phyloP scores from a whole-genome alignment of 2,113 vertebrate species.

The Archocentrus centrarchus region DNA sequence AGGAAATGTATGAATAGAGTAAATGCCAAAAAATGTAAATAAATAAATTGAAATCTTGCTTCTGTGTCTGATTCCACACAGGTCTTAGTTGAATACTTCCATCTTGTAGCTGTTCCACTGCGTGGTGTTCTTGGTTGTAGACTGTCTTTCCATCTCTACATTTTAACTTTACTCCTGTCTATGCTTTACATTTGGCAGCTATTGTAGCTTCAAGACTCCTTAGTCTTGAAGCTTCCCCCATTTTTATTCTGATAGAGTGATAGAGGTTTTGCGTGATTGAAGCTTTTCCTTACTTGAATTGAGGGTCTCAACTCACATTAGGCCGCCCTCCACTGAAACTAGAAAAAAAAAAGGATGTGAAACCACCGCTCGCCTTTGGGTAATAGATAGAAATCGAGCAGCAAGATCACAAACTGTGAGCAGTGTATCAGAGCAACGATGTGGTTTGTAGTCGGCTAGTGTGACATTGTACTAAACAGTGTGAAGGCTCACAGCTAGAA shows the following conservation, averaged over 20 bases:
- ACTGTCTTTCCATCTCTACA: background rate
- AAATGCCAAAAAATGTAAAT: constrained; percentile 9
- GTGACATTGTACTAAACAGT: constrained; percentile 23
- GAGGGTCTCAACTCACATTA: constrained; percentile 4
- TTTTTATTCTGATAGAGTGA: background rate
- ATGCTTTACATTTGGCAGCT: background rate
- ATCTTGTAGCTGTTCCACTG: background rate
- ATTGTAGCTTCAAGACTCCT: background rate
- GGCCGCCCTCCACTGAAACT: background rate
- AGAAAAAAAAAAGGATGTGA: background rate
- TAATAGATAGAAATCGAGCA: constrained; percentile 5
- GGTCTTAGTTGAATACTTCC: background rate
- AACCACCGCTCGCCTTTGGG: background rate
- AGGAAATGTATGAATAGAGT: constrained; percentile 24
- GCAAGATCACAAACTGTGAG: constrained; percentile 10
- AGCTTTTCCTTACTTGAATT: constrained; percentile 16
- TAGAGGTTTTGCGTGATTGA: constrained; percentile 7
- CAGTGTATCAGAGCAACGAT: constrained; percentile 6
- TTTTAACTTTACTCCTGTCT: constrained; percentile 1
- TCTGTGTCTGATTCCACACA: background rate
- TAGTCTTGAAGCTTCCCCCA: background rate
- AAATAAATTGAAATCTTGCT: background rate
- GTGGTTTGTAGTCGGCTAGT: constrained; percentile 1
- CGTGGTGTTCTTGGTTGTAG: background rate
- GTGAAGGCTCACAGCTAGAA: background rate